Evolutionary conservation across 2,888 invertebrate species (phyloP).

Genomic region (Erannis defoliaria): DNA sequence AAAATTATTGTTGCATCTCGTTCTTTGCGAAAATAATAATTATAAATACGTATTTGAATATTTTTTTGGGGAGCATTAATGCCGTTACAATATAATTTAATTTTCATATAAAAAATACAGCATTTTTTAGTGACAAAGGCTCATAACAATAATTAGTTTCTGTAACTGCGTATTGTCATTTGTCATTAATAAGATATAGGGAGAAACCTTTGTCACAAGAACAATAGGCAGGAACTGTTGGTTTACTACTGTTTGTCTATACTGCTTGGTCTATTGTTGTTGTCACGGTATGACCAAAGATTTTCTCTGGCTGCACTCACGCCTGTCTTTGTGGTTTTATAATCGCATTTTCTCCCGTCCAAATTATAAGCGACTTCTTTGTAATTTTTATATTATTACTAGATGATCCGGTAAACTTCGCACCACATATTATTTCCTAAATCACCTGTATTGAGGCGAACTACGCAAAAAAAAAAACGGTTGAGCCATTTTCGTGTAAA

Average conservation of each 20-base stretch:
- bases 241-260: conserved; percentile 18
- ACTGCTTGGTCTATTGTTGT: conserved; percentile 1
- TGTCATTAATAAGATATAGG: conserved; percentile 17
- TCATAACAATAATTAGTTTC: conserved; percentile 7
- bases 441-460: no score
- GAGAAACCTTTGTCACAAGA: conserved; percentile 25
- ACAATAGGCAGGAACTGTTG: conserved; percentile 29
- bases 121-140: background rate
- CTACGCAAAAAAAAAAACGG: no score
- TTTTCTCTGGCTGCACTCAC: background rate
- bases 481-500: no score
- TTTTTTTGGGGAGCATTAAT: no score
- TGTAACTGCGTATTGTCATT: conserved; percentile 7
- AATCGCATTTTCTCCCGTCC: no score
- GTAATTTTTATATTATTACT: no score
- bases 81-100: background rate
- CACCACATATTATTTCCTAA: no score
- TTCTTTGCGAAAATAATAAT: no score
- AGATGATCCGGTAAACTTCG: no score
- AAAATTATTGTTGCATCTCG: no score
- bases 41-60: no score
- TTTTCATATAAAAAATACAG: background rate
- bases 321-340: background rate
- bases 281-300: background rate
- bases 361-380: no score